Base-by-base conservation (phyloP, 1,140 invertebrate genomes). In the Holotrichia oblita region DNA sequence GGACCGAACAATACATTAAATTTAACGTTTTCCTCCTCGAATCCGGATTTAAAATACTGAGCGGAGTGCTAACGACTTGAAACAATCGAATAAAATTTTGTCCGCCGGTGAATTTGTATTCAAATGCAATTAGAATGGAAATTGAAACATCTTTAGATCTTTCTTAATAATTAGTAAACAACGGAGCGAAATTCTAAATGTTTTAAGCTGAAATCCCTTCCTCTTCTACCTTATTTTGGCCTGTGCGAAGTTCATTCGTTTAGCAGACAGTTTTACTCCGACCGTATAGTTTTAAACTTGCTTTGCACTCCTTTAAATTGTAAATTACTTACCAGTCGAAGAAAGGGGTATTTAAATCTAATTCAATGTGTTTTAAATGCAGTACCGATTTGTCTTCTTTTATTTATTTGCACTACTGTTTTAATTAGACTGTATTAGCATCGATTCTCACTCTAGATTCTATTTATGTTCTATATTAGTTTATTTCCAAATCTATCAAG, bases 111-210 rank as follows among this genome's bases (percentile, higher is more conserved):
- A 78, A 78, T 78, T 78, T 73, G 77, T 78, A 78, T 78, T 73
- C 77, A 78, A 78, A 78, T 78, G 77, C 77, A 74, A 78, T 78
- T 78, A 69, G 77, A 78, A 78, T 73, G 77, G 77, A 73, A 78
- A 78, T 78, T 78, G 64, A 78, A 78, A 78, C 77, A 78, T 78
- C 72, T 78, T n/a, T n/a, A n/a, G n/a, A n/a, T n/a, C n/a, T n/a
- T n/a, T n/a, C n/a, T n/a, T n/a, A n/a, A n/a, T n/a, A 78, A 78
- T 78, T 78, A 78, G 27, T 42, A 48, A 78, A 78, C 64, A 73
- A 42, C 69, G 69, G 64, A 72, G 73, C 72, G 77, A 20, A 48
- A 78, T 78, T 78, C 73, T 42, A 78, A 72, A 24, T 64, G 61
- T 42, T 78, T 78, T 48, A 64, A 22, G 20, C 40, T 69, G n/a